Percentiles rank a stretch among this genome's conserved stretches.
Evolutionary conservation across 2,797 vertebrate species (phyloP).

Genomic region (Ibycter americanus): DNA sequence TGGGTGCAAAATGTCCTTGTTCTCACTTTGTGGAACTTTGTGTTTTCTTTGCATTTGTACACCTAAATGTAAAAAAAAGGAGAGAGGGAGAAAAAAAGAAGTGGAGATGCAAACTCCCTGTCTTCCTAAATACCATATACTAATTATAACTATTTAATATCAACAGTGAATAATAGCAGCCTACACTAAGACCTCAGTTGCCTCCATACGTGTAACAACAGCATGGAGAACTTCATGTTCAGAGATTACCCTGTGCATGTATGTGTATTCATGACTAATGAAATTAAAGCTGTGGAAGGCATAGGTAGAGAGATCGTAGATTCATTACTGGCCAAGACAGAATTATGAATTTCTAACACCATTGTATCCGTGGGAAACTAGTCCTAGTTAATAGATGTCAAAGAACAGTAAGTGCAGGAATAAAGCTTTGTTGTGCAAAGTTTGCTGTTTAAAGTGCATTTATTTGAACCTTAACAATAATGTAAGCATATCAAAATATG

Average conservation of each 20-base stretch:
- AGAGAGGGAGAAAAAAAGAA: too few relatives aligned
- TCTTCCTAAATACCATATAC: neutral
- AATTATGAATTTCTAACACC: neutral
- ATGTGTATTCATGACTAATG: neutral
- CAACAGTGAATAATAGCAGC: neutral
- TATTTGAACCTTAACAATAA: neutral
- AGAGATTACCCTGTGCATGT: neutral
- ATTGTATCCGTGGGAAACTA: neutral
- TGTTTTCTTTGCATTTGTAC: neutral
- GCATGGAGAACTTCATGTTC: neutral
- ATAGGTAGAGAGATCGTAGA: neutral
- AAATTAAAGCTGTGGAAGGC: neutral
- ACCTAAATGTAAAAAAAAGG: neutral
- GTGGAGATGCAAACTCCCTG: neutral
- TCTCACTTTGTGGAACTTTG: neutral
- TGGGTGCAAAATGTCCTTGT: neutral
- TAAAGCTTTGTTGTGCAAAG: neutral
- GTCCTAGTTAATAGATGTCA: neutral
- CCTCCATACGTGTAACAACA: neutral
- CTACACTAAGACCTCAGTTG: neutral
- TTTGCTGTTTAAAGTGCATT: neutral
- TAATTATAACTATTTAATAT: neutral
- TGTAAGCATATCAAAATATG: neutral
- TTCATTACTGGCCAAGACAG: neutral
- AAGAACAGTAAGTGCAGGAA: neutral